Evolutionary conservation across 2,797 vertebrate genomes (phyloP), one percentile per base, ranked within the genome.

Genomic region (Sciurus vulgaris): DNA sequence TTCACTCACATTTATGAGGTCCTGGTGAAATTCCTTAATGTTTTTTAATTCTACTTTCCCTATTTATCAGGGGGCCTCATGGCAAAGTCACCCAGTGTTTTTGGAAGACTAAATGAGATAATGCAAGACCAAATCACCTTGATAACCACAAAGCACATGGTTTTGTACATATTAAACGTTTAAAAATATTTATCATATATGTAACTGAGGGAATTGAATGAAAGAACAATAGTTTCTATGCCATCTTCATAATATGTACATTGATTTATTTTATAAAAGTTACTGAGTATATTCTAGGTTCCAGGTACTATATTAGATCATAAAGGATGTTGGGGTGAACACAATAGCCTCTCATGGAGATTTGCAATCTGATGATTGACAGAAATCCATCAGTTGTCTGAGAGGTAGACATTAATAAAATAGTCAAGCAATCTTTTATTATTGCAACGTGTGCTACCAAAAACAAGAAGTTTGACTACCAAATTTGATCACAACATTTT

Each of bases 161-260:
- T 17, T 61, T 88, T 65, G 6, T 44, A 59, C 22, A 73, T 74
- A 78, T 47, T 44, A 72, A 74, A 59, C 13, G 74, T 89, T 92
- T 89, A 18, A 59, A 94, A 92, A 69, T 67, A 61, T 51, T 89
- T 82, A 72, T 65, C 86, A 7, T 72, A 59, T 87, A 18, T 81
- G 65, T 86, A 67, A 86, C 18, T 89, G 51, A 89, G 24, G 5
- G 18, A 89, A 33, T n/a, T 86, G 15, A 65, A 14, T 76, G n/a
- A 90, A 93, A 90, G 44, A 61, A 56, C 13, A 59, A 78, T 88
- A 41, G 84, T 82, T 92, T 96, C n/a, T 59, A 6, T 89, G 70
- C 24, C 18, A 87, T 8, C 7, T 2, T 35, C 17, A 56, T 82
- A 10, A 44, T 28, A 69, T 87, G 35, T 67, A 69, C 26, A 86